Conservation (phyloP, 2,797 vertebrate species). For the Pteropus rufus region DNA sequence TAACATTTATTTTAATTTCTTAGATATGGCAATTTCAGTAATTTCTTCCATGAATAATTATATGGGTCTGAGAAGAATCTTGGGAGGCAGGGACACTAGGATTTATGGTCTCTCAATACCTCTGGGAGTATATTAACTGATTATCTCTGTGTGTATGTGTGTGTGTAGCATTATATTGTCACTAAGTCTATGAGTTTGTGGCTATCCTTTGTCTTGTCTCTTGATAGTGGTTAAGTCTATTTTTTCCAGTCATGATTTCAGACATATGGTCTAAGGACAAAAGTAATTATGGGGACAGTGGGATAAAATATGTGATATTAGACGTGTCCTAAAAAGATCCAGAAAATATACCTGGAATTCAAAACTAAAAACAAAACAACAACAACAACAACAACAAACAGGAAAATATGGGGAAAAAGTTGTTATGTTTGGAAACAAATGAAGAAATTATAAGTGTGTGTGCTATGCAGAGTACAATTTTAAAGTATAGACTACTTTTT, state of each 20-base stretch:
- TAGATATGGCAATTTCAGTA: not conserved
- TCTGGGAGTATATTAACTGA: not conserved
- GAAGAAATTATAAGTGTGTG: not conserved
- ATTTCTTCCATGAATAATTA: not conserved
- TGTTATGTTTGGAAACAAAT: not conserved
- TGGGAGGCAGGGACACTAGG: not conserved
- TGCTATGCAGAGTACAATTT: not conserved
- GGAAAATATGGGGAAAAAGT: not conserved
- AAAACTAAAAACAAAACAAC: not conserved
- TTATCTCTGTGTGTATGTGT: too few species aligned
- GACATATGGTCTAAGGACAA: not conserved
- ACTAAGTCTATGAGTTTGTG: not conserved
- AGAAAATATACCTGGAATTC: not conserved
- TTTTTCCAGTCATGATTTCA: not conserved
- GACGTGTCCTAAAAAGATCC: not conserved
- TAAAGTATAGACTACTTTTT: not conserved
- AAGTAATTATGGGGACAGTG: not conserved
- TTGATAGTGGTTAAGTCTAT: not conserved
- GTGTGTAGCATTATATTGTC: not conserved
- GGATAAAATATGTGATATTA: constrained; percentile 35
- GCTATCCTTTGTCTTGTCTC: not conserved
- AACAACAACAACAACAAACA: not conserved
- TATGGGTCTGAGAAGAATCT: not conserved
- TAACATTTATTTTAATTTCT: not conserved
- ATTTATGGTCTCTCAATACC: not conserved